Evolutionary conservation across 2,888 invertebrate species (phyloP), one percentile per base, ranked within the genome.

Genomic region (Drosophila neoperkinsi): DNA sequence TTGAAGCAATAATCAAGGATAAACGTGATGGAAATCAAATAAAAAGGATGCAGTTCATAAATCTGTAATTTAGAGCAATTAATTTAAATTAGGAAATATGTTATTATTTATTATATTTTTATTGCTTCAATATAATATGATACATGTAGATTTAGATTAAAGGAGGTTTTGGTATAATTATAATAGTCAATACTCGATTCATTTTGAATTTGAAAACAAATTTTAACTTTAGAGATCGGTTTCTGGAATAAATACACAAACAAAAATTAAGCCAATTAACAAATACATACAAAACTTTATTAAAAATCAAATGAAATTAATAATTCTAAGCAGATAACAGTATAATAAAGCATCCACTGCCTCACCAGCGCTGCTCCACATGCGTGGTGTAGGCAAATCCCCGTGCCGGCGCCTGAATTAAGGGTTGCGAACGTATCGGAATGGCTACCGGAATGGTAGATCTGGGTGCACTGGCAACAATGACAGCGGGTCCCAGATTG

Each of bases 331-430:
- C 57, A 50, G 55, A 61, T 68, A 77, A 88, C 70, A 82, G 68
- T 52, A 18, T 10, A 7, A 36, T 16, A n/a, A 50, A 6, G 25
- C 9, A 43, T 21, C 31, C 18, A 18, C 25, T 16, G 13, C 3
- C 58, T 90, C 55, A 85, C 89, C 90, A 90, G 38, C 81, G 88
- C 49, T 71, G 84, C 69, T 89, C 88, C 72, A 90, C 89, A 49
- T 73, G 79, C 31, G 89, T 86, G 25, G 77, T 67, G 41, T 85
- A 85, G 28, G 38, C 63, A 16, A 85, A 85, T 52, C 88, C 85
- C 10, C 73, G 71, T 4, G 71, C 31, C 9, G 79, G 81, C n/a
- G 77, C 78, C 41, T 69, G 66, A 4, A 85, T 49, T 3, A 90
- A 49, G 0, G 81, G 90, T 41, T 84, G 86, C 0, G 85, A 81